Evolutionary conservation across 2,888 invertebrate genomes (phyloP).

Genomic region (Thalpophila matura): DNA sequence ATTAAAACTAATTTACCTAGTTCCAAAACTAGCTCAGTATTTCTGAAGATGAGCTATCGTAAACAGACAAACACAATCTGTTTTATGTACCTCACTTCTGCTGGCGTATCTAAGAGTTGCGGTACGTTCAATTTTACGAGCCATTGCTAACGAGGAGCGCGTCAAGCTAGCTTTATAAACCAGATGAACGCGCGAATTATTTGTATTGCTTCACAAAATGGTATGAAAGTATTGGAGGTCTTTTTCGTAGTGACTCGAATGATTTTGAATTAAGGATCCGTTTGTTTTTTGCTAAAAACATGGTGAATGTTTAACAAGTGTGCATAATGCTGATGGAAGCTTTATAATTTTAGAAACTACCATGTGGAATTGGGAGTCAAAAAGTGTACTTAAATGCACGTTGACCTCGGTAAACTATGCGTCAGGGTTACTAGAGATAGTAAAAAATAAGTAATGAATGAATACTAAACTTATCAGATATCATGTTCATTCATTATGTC

Average conservation of each 20-base stretch:
- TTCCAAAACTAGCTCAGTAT: conserved; percentile 15
- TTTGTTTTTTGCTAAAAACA: background rate
- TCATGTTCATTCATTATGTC: too few species aligned
- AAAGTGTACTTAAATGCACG: too few species aligned
- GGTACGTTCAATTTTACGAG: conserved; percentile 58
- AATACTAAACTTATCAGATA: too few species aligned
- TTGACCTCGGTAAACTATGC: too few species aligned
- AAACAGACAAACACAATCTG: conserved; percentile 27
- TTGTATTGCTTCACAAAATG: conserved; percentile 20
- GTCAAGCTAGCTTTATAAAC: conserved; percentile 37
- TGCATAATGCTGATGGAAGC: too few species aligned
- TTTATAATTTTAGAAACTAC: too few species aligned
- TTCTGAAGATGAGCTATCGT: conserved; percentile 16
- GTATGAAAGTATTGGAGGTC: background rate
- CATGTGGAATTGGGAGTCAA: too few species aligned
- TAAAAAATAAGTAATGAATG: too few species aligned
- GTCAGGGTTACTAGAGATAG: too few species aligned
- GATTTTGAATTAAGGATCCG: background rate
- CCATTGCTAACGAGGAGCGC: conserved; percentile 56
- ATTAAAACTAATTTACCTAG: background rate
- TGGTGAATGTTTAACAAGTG: too few species aligned
- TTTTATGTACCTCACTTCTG: conserved; percentile 33
- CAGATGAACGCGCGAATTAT: conserved; percentile 43
- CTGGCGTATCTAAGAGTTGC: conserved; percentile 53
- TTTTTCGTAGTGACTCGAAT: background rate